Conservation (phyloP, 2,888 invertebrate genomes). For the Acrocyrtus sp. region DNA sequence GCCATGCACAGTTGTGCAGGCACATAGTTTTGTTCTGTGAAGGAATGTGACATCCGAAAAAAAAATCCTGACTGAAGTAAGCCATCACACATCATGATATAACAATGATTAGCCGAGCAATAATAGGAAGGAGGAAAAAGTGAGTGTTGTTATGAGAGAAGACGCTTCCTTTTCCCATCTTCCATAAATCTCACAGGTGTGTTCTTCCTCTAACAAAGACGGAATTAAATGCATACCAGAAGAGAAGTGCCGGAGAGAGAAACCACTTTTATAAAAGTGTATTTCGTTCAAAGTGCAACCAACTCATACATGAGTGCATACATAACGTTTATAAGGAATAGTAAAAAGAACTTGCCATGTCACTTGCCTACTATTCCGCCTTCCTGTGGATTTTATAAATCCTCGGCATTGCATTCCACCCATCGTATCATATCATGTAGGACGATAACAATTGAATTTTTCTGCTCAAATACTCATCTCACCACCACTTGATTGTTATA, state of each 20-base stretch:
- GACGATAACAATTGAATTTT: too few relatives aligned
- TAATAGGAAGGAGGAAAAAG: too few relatives aligned
- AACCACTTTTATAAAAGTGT: not conserved
- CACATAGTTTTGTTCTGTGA: too few relatives aligned
- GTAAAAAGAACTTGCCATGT: not conserved
- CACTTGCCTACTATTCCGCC: not conserved
- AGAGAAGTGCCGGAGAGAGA: too few relatives aligned
- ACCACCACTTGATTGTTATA: too few relatives aligned
- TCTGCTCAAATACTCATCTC: too few relatives aligned
- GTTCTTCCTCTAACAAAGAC: constrained; percentile 18
- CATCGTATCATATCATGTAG: constrained; percentile 3
- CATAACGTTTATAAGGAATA: not conserved
- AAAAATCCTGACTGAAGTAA: constrained; percentile 5
- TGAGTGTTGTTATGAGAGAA: too few relatives aligned
- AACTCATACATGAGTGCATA: not conserved
- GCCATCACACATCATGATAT: constrained; percentile 17
- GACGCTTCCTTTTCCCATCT: constrained; percentile 12
- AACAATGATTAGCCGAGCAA: constrained; percentile 27
- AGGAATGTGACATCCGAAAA: constrained; percentile 29
- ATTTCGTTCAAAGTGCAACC: not conserved
- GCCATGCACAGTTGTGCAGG: too few relatives aligned
- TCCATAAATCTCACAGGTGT: constrained; percentile 43
- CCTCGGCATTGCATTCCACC: constrained; percentile 28
- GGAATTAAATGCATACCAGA: constrained; percentile 7
- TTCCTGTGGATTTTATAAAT: constrained; percentile 23